Base-by-base conservation (phyloP, 2,888 invertebrate genomes). In the Gibbula magus region DNA sequence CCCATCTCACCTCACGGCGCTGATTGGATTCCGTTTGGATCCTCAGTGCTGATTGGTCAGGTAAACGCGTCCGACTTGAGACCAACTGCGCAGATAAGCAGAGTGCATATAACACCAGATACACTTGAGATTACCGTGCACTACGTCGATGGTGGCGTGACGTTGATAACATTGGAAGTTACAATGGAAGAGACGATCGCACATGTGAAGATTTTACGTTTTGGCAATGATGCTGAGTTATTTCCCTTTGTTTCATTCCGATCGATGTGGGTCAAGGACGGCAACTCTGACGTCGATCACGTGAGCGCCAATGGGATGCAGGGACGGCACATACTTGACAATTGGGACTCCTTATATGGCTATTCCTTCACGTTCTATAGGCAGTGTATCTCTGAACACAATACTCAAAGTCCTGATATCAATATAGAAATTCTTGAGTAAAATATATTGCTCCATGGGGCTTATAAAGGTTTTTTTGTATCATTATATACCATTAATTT, bases 201-300 rank as follows among this genome's bases (percentile, higher is more conserved):
- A 3, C 78, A 77, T 4, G 85, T 86, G 8, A 81, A 75, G 51
- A 74, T 84, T 29, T 74, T 74, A 2, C 52, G 66, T n/a, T 84
- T 86, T 67, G 81, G 52, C 25, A 78, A 51, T 22, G 70, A 80
- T 54, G 77, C 83, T 5, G 52, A 20, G 13, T 16, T 22, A 10
- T 84, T 78, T 29, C 88, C 88, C 22, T 75, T 88, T 13, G 81
- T 86, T 79, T 83, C 85, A 0, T 84, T 86, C 51, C 82, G 81
- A 20, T 88, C 88, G 0, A 86, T 86, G 87, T 87, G 86, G 86
- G 82, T 86, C 35, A 83, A 83, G n/a, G 86, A 88, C 77, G 88
- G 88, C 10, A 83, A 86, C 77, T 81, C 86, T 4, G 84, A 86
- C 53, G 84, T 84, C 7, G 88, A 88, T 82, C 87, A 86, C 79